Evolutionary conservation across 2,113 vertebrate genomes (phyloP), one percentile per base, ranked within the genome.

Genomic region (Peromyscus californicus): DNA sequence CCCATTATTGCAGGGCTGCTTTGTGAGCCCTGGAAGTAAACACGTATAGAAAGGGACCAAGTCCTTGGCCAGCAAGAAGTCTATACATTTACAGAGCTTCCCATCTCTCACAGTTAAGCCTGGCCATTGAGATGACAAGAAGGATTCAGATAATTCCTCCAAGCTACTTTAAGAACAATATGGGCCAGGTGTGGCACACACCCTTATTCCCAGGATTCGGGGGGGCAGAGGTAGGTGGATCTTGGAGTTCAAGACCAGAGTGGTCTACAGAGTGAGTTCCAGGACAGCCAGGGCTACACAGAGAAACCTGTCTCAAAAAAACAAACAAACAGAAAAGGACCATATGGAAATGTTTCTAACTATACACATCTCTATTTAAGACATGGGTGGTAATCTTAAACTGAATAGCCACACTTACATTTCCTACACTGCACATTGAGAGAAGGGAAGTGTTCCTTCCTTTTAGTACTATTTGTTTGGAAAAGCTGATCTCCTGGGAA

Each of bases 401-500:
- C 65, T 86, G 26, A 89, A 91, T 42, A 86, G 65, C 42, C 65
- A 96, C 15, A 8, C 1, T 97, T 74, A 80, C 21, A 51, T 75
- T 96, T 97, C 89, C 97, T 91, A 82, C 8, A 63, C 24, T 78
- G 39, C 22, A 70, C 54, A 92, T 0, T 84, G 59, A 94, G 45
- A 95, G 45, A 95, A 94, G 33, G 42, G 45, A 97, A 96, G 42
- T 67, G 22, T 7, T 92, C 51, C 76, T 97, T 96, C 76, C 89
- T 95, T 97, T 86, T 72, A 94, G 54, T 31, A 91, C 45, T 31
- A n/a, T 59, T 93, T 95, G 11, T 94, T 92, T 97, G 65, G 79
- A 95, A 97, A 98, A 93, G 59, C 45, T 94, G 51, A 78, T 61
- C 93, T 97, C 95, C 87, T 82, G 24, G 92, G 54, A 92, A 98